Conservation (phyloP, 2,797 vertebrate genomes). For the Tauraco hartlaubi region DNA sequence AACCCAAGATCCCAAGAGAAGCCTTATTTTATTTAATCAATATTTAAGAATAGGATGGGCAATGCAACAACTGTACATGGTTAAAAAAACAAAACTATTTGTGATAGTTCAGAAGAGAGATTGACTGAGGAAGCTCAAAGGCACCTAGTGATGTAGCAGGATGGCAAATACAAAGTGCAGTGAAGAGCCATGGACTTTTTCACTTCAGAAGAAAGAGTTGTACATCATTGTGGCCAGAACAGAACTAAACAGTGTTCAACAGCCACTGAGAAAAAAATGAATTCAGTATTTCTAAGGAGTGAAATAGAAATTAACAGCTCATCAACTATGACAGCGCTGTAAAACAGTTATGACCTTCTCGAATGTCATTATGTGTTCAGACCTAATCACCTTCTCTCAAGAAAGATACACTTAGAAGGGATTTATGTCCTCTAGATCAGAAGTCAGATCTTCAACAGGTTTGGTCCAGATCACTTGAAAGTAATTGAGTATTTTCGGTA, state of each 20-base stretch:
- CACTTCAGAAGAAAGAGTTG: neutral
- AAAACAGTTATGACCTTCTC: neutral
- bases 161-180: neutral
- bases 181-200: neutral
- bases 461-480: neutral
- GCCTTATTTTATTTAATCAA: neutral
- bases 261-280: neutral
- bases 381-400: neutral
- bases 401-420: neutral
- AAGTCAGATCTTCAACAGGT: neutral
- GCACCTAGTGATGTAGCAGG: neutral
- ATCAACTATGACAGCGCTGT: neutral
- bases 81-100: neutral
- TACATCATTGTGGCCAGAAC: neutral
- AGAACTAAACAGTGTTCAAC: neutral
- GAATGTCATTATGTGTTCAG: neutral
- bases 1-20: neutral
- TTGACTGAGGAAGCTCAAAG: neutral
- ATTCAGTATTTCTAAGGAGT: neutral
- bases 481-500: neutral
- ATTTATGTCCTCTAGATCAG: neutral
- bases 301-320: neutral
- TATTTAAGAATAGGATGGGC: neutral
- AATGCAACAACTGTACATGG: neutral
- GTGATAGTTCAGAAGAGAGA: neutral